These are phyloP conservation scores for Zootoca vivipara DNA, from an alignment of 2,113 vertebrate genomes.

Conservation along the genomic window DNA sequence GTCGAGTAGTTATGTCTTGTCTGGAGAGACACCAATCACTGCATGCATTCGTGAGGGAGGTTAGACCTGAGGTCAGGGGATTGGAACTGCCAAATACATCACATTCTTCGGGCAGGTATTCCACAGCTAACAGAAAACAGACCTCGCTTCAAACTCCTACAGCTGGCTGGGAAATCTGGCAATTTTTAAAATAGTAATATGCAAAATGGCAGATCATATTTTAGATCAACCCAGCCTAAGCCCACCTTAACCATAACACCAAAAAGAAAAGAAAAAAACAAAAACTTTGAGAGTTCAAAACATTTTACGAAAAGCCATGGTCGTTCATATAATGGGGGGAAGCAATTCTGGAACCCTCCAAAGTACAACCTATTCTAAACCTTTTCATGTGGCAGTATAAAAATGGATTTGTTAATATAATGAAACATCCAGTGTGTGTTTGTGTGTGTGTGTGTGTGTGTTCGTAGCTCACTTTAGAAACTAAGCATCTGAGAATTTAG, in stretches of 20 bases:
- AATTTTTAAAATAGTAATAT: neutral
- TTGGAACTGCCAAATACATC: slow-evolving; percentile 35
- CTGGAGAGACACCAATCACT: slow-evolving; percentile 40
- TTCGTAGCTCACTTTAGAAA: neutral
- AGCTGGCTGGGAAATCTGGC: neutral
- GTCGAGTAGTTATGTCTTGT: slow-evolving; percentile 54
- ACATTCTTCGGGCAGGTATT: slow-evolving; percentile 30
- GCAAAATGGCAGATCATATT: slow-evolving; percentile 11
- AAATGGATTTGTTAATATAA: neutral
- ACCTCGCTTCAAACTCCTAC: slow-evolving; percentile 3
- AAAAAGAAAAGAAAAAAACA: neutral
- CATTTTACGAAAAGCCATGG: slow-evolving; percentile 22
- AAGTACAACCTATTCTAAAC: neutral
- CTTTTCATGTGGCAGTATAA: neutral
- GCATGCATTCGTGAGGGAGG: slow-evolving; percentile 39
- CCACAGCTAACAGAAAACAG: slow-evolving; percentile 34
- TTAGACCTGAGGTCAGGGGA: slow-evolving; percentile 46
- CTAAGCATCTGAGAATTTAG: neutral
- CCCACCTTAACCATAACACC: neutral
- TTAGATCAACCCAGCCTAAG: neutral
- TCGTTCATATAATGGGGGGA: slow-evolving; percentile 14
- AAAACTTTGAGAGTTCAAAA: slow-evolving; percentile 9
- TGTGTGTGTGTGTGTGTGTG: neutral
- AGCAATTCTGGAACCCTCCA: neutral
- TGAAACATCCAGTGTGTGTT: neutral